A percentile compares a stretch with the other conserved stretches of the same genome.
These are phyloP conservation scores for Indicator maculatus DNA, from an alignment of 2,113 vertebrate species.

Conservation along the genomic window DNA sequence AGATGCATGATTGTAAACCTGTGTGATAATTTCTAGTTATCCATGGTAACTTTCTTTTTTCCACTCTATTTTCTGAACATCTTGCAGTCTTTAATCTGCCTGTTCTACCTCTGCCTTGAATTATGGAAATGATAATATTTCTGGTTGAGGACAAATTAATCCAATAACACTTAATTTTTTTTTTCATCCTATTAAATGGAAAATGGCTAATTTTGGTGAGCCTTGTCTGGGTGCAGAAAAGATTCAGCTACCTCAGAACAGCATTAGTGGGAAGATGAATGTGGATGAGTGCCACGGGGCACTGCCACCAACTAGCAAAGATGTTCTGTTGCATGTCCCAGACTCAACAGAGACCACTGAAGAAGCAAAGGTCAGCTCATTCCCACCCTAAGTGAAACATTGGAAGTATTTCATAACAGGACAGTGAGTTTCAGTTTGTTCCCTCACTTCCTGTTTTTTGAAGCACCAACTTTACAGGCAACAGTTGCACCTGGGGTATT, in stretches of 20 bases:
- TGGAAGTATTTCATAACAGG: background rate
- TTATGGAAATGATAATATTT: background rate
- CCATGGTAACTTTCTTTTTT: background rate
- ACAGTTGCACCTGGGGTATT: background rate
- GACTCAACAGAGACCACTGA: background rate
- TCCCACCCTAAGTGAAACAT: background rate
- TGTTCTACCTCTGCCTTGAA: background rate
- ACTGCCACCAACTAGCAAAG: background rate
- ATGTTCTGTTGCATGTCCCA: background rate
- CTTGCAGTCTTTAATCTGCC: background rate
- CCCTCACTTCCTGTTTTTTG: background rate
- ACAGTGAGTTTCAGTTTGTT: background rate
- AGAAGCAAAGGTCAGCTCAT: background rate
- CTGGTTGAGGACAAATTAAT: background rate
- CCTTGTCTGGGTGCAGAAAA: background rate
- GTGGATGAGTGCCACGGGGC: background rate
- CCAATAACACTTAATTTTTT: background rate
- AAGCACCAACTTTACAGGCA: background rate
- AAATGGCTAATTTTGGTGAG: background rate
- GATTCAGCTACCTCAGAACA: background rate
- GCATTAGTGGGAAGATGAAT: background rate
- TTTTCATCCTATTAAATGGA: background rate
- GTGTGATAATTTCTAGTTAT: background rate
- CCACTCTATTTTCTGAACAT: background rate
- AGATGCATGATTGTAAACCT: background rate